Percentiles rank a stretch among this genome's conserved stretches.
Evolutionary conservation across 2,888 invertebrate species (phyloP).

Genomic region (Rhingia rostrata): DNA sequence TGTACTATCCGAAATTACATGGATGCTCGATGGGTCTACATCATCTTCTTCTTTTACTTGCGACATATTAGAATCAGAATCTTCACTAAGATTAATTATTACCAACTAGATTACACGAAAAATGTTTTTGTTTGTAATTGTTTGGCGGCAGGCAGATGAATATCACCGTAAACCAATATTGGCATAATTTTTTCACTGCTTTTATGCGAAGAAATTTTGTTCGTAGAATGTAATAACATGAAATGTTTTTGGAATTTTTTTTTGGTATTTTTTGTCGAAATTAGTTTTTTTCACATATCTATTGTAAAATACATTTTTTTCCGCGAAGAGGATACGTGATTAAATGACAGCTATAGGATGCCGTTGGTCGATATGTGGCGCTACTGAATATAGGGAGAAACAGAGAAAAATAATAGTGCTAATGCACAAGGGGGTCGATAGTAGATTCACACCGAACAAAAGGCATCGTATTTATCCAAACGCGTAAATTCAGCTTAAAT

Average conservation of each 20-base stretch:
- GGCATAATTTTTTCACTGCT: not conserved
- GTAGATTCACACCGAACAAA: no score
- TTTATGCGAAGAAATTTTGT: not conserved
- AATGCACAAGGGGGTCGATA: no score
- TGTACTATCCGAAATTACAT: constrained; percentile 62
- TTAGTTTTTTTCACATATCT: constrained; percentile 39
- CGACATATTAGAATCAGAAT: constrained; percentile 37
- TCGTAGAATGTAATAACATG: not conserved
- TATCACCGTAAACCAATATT: not conserved
- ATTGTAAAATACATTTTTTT: constrained; percentile 32
- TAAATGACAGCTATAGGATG: constrained; percentile 31
- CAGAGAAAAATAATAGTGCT: no score
- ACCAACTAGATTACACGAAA: not conserved
- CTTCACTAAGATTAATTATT: no score
- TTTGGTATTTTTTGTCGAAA: constrained; percentile 16
- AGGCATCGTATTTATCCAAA: no score
- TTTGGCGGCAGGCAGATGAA: constrained; percentile 49
- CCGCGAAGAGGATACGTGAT: constrained; percentile 51
- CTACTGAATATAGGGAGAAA: not conserved
- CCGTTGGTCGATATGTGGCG: constrained; percentile 24
- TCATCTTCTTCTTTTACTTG: constrained; percentile 16
- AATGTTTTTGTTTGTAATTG: constrained; percentile 38
- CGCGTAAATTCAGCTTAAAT: no score
- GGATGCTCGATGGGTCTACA: constrained; percentile 22
- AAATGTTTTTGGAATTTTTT: constrained; percentile 14